Conservation (phyloP, 2,113 vertebrate species). For the Bos javanicus region DNA sequence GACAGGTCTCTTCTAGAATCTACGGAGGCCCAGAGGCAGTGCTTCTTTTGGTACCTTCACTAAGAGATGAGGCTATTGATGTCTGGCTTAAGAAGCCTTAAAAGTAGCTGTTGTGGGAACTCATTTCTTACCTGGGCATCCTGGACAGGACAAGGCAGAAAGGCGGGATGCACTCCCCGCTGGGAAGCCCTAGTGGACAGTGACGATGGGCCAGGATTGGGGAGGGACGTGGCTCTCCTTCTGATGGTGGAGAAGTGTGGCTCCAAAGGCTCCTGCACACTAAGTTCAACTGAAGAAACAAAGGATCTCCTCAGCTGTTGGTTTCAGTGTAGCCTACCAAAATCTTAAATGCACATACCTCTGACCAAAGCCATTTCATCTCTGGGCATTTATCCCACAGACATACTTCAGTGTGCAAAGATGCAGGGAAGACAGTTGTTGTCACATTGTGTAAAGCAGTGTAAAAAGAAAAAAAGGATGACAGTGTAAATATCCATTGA, state of each 20-base stretch:
- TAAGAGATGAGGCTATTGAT: background rate
- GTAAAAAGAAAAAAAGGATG: accelerated
- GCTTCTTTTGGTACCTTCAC: constrained; percentile 23
- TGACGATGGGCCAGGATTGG: background rate
- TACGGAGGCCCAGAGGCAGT: background rate
- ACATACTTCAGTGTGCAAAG: background rate
- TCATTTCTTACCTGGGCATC: background rate
- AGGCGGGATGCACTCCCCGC: background rate
- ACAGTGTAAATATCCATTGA: background rate
- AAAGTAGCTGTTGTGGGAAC: background rate
- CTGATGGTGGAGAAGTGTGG: background rate
- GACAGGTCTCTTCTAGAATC: background rate
- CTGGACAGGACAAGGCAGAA: background rate
- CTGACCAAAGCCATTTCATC: background rate
- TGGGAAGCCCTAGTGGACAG: background rate
- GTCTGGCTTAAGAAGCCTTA: constrained; percentile 12
- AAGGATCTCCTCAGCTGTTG: background rate
- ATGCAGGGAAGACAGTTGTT: background rate
- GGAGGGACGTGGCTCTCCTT: background rate
- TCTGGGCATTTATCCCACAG: background rate
- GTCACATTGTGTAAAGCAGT: background rate
- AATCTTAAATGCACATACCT: background rate
- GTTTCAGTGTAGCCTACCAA: background rate
- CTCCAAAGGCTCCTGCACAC: background rate
- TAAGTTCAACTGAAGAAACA: background rate